Evolutionary conservation across 2,113 vertebrate species (phyloP), one percentile per base, ranked within the genome.

Genomic region (Macaca nemestrina): DNA sequence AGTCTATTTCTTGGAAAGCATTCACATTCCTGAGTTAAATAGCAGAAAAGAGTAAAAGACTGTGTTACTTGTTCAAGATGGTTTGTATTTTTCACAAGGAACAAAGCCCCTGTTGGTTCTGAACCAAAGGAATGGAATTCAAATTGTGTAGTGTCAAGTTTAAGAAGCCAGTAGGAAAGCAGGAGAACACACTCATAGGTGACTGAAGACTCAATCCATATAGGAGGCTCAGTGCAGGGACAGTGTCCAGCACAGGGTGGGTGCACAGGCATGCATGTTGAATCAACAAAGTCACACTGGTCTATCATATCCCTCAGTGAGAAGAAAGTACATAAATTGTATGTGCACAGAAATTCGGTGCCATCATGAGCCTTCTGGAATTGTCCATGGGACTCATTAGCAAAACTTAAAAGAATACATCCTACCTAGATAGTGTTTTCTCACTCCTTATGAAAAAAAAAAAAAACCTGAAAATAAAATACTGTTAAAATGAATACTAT

Each of bases 1-100:
- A 94, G 61, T 64, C 52, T 48, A 13, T 81, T 61, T 94, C 57
- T 88, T 85, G 9, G 57, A 88, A 94, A 93, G 23, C 73, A 94
- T 48, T 86, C 16, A 83, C 9, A 30, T 1, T 38, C 32, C 40
- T 57, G 27, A 48, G 59, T 76, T 81, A 93, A 83, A 48, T 45
- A 43, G 43, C 20, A 96, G 84, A 75, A 90, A 96, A 90, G 16
- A 81, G 48, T 90, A 82, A 91, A 88, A 52, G 40, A 86, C 32
- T 7, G 0, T 30, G 20, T 84, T 87, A 52, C 23, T 72, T 94
- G 27, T 85, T 59, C 73, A 85, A 67, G 23, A 67, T 55, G 80
- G 12, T 82, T 95, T 89, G 61, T 5, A n/a, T 14, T 83, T 93
- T 85, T 72, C 59, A 88, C 40, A 61, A 96, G 70, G 22, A 93